Evolutionary conservation across 2,888 invertebrate species (phyloP).

Genomic region (Tribolium freemani): DNA sequence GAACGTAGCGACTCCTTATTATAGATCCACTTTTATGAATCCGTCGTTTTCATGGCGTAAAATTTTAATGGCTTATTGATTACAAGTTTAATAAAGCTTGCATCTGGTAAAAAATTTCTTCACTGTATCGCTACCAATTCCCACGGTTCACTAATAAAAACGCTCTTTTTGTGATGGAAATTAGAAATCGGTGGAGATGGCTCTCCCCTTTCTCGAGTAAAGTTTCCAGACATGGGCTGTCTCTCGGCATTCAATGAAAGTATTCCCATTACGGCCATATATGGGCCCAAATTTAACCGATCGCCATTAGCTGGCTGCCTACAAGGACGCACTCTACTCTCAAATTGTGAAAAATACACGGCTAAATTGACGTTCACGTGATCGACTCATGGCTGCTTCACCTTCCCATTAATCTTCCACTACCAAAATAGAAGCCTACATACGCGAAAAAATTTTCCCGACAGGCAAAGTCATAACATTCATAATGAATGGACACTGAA

Average conservation of each 20-base stretch:
- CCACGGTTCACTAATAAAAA: slow-evolving; percentile 29
- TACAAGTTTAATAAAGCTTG: slow-evolving; percentile 20
- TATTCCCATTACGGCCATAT: slow-evolving; percentile 38
- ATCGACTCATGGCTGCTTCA: neutral
- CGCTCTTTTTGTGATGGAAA: slow-evolving; percentile 29
- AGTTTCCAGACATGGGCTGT: slow-evolving; percentile 32
- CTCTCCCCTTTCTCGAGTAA: slow-evolving; percentile 30
- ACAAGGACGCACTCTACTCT: slow-evolving; percentile 22
- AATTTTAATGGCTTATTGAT: slow-evolving; percentile 24
- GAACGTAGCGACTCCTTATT: neutral
- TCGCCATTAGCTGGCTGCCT: slow-evolving; percentile 20
- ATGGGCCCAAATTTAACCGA: slow-evolving; percentile 30
- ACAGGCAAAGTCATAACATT: slow-evolving; percentile 2
- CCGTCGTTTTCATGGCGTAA: neutral
- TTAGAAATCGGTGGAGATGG: slow-evolving; percentile 30
- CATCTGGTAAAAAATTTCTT: slow-evolving; percentile 14
- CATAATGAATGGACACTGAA: neutral
- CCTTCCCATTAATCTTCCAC: slow-evolving; percentile 6
- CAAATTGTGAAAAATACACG: slow-evolving; percentile 12
- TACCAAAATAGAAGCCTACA: neutral
- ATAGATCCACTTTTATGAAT: neutral
- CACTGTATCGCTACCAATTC: slow-evolving; percentile 1
- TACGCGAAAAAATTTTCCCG: neutral
- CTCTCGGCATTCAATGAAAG: slow-evolving; percentile 37
- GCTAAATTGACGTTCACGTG: slow-evolving; percentile 14